phyloP scores from a whole-genome alignment of 1,140 invertebrate genomes.

The Drosophila athabasca region DNA sequence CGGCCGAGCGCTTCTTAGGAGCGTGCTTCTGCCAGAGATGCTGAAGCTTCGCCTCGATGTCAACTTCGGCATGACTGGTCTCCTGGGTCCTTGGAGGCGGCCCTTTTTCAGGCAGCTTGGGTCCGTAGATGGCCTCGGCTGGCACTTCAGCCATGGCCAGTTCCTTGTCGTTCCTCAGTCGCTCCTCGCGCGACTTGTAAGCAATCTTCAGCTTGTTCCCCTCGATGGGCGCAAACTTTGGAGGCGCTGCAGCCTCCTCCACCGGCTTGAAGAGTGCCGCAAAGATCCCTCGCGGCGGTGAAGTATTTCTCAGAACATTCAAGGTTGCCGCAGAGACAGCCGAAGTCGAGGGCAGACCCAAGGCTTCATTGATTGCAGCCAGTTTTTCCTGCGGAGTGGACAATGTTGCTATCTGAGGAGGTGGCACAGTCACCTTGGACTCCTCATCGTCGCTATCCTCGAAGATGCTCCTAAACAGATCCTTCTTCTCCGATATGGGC shows the following conservation, averaged over 20 bases:
- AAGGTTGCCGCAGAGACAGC: constrained; percentile 68
- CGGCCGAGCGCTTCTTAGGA: constrained; percentile 51
- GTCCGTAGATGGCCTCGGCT: constrained; percentile 54
- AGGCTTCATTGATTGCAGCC: constrained; percentile 47
- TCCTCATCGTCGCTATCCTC: constrained; percentile 85
- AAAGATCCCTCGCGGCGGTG: constrained; percentile 89
- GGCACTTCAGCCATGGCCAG: constrained; percentile 45
- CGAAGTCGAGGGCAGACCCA: constrained; percentile 53
- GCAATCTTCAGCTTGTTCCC: constrained; percentile 65
- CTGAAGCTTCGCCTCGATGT: constrained; percentile 62
- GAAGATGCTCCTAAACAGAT: constrained; percentile 87
- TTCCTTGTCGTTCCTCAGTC: constrained; percentile 62
- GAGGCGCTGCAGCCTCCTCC: neutral
- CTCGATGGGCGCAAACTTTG: constrained; percentile 60
- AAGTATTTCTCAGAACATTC: constrained; percentile 86
- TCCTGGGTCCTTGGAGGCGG: constrained; percentile 1
- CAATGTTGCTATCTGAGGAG: constrained; percentile 14
- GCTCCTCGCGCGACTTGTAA: constrained; percentile 58
- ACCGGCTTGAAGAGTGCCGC: constrained; percentile 86
- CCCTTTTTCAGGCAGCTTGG: constrained; percentile 35
- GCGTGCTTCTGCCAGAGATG: constrained; percentile 63
- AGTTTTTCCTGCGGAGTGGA: constrained; percentile 37
- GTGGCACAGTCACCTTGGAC: constrained; percentile 18
- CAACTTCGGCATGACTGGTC: constrained; percentile 17
- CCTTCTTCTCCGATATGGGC: constrained; percentile 85